A percentile compares a stretch with the other conserved stretches of the same genome.
Evolutionary conservation across 1,140 invertebrate genomes (phyloP).

Genomic region (Zeugodacus cucurbitae): DNA sequence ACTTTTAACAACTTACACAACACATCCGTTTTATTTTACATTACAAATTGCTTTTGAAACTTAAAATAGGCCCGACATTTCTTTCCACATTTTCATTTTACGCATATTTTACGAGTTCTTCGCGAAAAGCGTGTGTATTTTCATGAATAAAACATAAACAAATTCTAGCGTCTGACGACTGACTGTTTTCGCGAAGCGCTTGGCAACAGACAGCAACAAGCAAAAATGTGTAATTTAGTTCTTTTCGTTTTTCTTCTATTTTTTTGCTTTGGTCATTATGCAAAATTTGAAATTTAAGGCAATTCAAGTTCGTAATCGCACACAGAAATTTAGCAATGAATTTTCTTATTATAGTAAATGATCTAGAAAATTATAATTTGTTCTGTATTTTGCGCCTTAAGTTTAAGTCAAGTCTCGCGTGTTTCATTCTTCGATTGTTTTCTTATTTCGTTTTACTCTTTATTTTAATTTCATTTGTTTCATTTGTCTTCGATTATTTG

Average conservation of each 20-base stretch:
- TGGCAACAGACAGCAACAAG: background rate
- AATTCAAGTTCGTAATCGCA: background rate
- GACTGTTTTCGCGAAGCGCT: background rate
- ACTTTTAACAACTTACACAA: background rate
- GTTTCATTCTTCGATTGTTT: no score
- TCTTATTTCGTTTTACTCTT: no score
- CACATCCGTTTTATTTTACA: background rate
- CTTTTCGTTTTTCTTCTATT: background rate
- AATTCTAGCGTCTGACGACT: background rate
- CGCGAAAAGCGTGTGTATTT: background rate
- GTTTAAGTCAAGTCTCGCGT: no score
- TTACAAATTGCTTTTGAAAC: background rate
- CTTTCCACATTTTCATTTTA: background rate
- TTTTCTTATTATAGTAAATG: no score
- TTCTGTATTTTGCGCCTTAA: no score
- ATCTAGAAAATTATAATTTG: no score
- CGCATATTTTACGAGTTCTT: background rate
- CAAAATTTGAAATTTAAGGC: background rate
- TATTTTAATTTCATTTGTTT: background rate
- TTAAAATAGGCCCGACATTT: background rate
- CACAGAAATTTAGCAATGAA: no score
- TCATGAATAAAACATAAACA: slow-evolving; percentile 29
- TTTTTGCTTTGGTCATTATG: background rate
- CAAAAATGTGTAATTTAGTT: background rate
- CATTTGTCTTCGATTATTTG: background rate